Conservation (phyloP, 2,888 invertebrate species). For the Mesoligia furuncula region DNA sequence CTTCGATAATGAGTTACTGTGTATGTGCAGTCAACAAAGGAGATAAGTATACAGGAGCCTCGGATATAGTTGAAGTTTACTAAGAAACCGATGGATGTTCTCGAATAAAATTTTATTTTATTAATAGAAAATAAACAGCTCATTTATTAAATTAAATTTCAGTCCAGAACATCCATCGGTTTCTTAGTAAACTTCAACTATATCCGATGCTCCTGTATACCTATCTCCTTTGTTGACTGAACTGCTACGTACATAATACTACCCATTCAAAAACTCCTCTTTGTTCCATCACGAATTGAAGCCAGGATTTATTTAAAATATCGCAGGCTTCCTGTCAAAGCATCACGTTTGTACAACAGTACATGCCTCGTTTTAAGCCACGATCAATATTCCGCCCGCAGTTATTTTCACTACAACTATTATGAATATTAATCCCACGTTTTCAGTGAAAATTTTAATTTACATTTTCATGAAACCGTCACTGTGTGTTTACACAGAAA, state of each 20-base stretch:
- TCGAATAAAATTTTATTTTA: too few species aligned
- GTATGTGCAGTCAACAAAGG: too few species aligned
- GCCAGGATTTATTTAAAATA: conserved; percentile 31
- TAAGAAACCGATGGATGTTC: too few species aligned
- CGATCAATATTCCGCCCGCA: conserved; percentile 49
- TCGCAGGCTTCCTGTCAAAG: conserved; percentile 12
- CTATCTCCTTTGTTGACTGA: too few species aligned
- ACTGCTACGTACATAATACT: conserved; percentile 2
- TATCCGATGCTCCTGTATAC: too few species aligned
- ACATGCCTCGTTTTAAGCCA: conserved; percentile 29
- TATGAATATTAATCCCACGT: conserved; percentile 50
- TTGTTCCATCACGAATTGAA: conserved; percentile 27
- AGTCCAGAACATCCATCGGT: too few species aligned
- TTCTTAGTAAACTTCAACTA: too few species aligned
- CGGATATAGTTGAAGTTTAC: too few species aligned
- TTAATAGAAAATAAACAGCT: too few species aligned
- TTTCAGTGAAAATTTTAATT: conserved; percentile 47
- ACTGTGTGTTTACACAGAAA: conserved; percentile 17
- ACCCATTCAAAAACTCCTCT: conserved; percentile 7
- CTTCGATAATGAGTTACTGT: conserved; percentile 14
- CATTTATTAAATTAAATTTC: too few species aligned
- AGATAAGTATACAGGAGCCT: too few species aligned
- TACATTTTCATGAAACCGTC: conserved; percentile 35
- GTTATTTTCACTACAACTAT: conserved; percentile 45
- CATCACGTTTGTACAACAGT: conserved; percentile 12